A percentile compares a stretch with the other conserved stretches of the same genome.
phyloP scores from a whole-genome alignment of 2,888 invertebrate genomes.

The Entomobrya multifasciata region DNA sequence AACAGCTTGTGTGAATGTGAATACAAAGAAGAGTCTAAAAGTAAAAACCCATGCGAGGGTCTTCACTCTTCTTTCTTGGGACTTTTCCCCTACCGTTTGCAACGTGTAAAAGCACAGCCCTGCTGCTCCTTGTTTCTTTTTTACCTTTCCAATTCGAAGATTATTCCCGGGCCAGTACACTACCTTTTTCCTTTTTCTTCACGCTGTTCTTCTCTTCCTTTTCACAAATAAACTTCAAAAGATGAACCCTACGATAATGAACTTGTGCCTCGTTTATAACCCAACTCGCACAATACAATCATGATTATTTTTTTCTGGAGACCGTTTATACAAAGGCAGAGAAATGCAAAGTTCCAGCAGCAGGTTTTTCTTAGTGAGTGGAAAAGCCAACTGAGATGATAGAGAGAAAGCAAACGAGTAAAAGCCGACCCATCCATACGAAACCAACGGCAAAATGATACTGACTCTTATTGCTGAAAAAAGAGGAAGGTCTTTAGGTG shows the following conservation, averaged over 20 bases:
- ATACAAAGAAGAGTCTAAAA: background rate
- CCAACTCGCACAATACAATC: slow-evolving; percentile 1
- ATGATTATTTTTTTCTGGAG: slow-evolving; percentile 23
- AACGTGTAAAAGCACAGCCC: background rate
- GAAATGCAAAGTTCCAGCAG: background rate
- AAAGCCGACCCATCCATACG: slow-evolving; percentile 55
- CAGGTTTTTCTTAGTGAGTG: background rate
- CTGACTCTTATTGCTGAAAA: slow-evolving; percentile 66
- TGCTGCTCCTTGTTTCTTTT: background rate
- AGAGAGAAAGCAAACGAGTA: slow-evolving; percentile 34
- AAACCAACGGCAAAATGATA: slow-evolving; percentile 70
- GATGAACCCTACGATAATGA: slow-evolving; percentile 51
- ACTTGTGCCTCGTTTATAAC: slow-evolving; percentile 24
- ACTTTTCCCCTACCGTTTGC: slow-evolving; percentile 14
- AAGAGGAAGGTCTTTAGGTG: slow-evolving; percentile 69
- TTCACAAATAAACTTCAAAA: slow-evolving; percentile 52
- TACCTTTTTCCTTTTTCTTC: background rate
- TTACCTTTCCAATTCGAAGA: background rate
- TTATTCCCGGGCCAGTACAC: background rate
- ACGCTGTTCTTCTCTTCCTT: slow-evolving; percentile 9
- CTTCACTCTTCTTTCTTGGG: background rate
- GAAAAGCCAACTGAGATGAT: slow-evolving; percentile 1
- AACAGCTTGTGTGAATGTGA: slow-evolving; percentile 19
- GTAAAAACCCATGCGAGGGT: slow-evolving; percentile 2
- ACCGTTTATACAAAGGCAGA: slow-evolving; percentile 12